Percentiles rank a stretch among this genome's conserved stretches.
Evolutionary conservation across 2,888 invertebrate species (phyloP).

Genomic region (Eristalis intricaria): DNA sequence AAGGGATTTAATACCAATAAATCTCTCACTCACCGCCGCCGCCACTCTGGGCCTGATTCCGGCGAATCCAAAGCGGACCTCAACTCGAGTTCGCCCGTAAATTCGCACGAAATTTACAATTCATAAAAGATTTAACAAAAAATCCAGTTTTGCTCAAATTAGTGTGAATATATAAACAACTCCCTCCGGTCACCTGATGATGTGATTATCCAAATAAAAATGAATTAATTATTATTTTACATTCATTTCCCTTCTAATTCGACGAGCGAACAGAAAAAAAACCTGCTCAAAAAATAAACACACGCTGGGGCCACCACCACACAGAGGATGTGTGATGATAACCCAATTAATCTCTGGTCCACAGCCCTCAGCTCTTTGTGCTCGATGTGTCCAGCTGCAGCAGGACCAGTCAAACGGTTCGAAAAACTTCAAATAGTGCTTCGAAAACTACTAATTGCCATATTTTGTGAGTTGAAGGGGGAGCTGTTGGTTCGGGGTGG

Average conservation of each 20-base stretch:
- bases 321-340: background rate
- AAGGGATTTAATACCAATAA: background rate
- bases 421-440: constrained; percentile 25
- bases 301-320: background rate
- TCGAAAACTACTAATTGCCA: constrained; percentile 50
- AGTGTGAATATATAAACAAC: background rate
- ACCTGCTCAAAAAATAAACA: background rate
- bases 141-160: background rate
- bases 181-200: background rate
- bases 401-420: background rate
- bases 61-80: background rate
- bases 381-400: background rate
- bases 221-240: background rate
- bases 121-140: background rate
- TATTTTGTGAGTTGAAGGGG: background rate
- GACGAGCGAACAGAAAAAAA: background rate
- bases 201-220: background rate
- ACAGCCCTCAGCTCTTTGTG: background rate
- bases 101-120: background rate
- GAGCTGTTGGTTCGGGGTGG: background rate
- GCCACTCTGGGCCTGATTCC: background rate
- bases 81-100: background rate
- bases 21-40: background rate
- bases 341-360: background rate
- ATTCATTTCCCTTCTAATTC: background rate